Evolutionary conservation across 2,888 invertebrate genomes (phyloP).

Genomic region (Gortyna flavago): DNA sequence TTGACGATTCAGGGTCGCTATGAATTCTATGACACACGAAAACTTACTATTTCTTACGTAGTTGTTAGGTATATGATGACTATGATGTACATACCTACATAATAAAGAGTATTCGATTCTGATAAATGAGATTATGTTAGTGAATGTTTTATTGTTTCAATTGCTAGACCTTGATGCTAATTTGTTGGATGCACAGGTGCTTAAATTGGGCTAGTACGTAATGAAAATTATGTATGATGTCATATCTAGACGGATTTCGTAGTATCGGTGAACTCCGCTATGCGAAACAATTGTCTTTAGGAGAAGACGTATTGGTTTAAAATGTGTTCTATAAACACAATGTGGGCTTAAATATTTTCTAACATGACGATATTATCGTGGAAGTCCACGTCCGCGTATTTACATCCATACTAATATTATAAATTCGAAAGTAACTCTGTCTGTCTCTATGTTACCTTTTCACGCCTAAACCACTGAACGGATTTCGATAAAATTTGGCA

Average conservation of each 20-base stretch:
- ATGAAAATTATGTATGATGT: not conserved
- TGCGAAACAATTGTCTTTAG: not conserved
- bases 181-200: constrained; percentile 8
- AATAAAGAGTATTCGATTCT: too few species aligned
- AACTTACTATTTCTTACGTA: not conserved
- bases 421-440: too few species aligned
- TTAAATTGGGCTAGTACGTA: not conserved
- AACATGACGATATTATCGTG: not conserved
- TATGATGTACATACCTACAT: too few species aligned
- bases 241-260: not conserved
- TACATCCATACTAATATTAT: too few species aligned
- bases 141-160: not conserved
- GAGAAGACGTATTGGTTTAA: not conserved
- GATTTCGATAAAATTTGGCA: too few species aligned
- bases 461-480: too few species aligned
- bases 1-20: too few species aligned
- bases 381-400: not conserved
- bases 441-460: too few species aligned
- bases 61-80: too few species aligned
- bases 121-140: not conserved
- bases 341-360: not conserved
- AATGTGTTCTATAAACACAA: not conserved
- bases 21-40: not conserved
- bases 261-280: not conserved
- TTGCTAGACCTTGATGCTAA: constrained; percentile 8